Evolutionary conservation across 2,113 vertebrate species (phyloP), one percentile per base, ranked within the genome.

Genomic region (Spea multiplicata): DNA sequence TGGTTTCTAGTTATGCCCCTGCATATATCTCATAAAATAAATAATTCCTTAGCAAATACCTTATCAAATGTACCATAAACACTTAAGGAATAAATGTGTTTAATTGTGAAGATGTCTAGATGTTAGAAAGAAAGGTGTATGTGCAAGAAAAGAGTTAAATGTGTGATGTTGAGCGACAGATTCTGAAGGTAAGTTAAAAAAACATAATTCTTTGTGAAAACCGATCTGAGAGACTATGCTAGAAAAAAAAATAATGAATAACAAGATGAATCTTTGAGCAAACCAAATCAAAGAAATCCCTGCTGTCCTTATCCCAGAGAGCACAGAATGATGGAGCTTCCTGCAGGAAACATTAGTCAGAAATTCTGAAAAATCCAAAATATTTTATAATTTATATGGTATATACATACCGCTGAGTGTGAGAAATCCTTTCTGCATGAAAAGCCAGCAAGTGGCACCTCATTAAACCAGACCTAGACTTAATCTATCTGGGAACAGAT

Each of bases 391-490:
- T 92, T 90, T 89, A 90, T 91, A 86, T 92, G 84, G 71, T 86
- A 85, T 87, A 88, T 87, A 86, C 82, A 85, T 91, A 91, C 85
- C 82, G 83, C 86, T 86, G 87, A 88, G 88, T 86, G 89, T 81
- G 83, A 89, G 81, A 84, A 87, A 87, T 90, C 87, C 79, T 89
- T 89, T 87, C 86, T 88, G 87, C 84, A 86, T 88, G 87, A 88
- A 92, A 91, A 87, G 85, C 78, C 88, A 90, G 88, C 88, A 89
- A 91, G 88, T 88, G 86, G 85, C 83, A 90, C 86, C 90, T 93
- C 90, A 92, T 94, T 92, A 95, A 93, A 91, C 82, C 91, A 84
- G 86, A 89, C 86, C 89, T 88, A 88, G 82, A 88, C 88, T 89
- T 92, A 90, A 93, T 92, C 87, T 92, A 89, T 90, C 84, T 89